These are phyloP conservation scores for Apostichopus japonicus DNA, from an alignment of 35 echinoderm and acorn worm species.

Conservation along the genomic window DNA sequence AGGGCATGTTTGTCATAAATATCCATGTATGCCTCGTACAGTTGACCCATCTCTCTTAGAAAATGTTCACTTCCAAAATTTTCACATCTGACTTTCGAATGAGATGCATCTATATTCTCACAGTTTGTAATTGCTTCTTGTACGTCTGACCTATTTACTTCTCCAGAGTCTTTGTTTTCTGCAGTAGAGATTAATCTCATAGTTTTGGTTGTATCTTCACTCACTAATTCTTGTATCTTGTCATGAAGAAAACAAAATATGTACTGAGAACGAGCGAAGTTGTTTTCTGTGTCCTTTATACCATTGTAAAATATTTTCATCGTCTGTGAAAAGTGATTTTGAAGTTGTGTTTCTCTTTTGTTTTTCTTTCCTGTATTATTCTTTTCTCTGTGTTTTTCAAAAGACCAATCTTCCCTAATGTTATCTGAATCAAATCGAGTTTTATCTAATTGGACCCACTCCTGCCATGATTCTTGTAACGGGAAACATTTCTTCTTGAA, in stretches of 20 bases:
- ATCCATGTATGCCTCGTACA: conserved; percentile 7
- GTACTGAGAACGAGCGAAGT: background rate
- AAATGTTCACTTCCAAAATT: conserved; percentile 33
- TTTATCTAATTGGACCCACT: conserved; percentile 39
- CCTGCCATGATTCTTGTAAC: background rate
- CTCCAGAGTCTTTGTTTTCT: background rate
- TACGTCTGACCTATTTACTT: no score
- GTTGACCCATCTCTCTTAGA: no score
- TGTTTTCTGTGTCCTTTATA: background rate
- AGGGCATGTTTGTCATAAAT: background rate
- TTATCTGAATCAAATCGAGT: background rate
- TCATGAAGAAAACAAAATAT: background rate
- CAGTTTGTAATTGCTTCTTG: no score
- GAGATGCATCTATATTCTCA: background rate
- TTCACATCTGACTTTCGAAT: background rate
- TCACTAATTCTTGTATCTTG: background rate
- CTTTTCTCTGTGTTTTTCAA: background rate
- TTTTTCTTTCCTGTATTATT: background rate
- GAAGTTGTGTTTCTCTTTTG: conserved; percentile 5
- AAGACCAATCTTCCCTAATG: conserved; percentile 6
- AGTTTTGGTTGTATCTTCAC: background rate
- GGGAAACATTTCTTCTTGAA: conserved; percentile 18
- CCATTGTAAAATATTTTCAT: conserved; percentile 1
- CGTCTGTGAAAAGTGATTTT: background rate
- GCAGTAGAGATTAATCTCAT: background rate